Percentiles rank a stretch among this genome's conserved stretches.
phyloP scores from a whole-genome alignment of 1,140 invertebrate genomes.

The Druon quercuslanigerum region DNA sequence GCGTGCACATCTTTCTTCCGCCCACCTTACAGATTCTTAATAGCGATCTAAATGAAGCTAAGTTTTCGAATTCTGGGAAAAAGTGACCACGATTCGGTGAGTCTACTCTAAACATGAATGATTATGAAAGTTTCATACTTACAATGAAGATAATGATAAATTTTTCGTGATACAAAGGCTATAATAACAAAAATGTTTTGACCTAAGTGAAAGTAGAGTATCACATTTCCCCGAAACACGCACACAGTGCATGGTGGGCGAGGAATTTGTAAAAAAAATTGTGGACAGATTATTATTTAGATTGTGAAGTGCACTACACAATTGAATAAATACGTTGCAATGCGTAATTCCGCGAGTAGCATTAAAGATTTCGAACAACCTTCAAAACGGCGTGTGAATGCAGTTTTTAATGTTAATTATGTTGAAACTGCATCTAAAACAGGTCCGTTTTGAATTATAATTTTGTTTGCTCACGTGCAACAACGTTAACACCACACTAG shows the following conservation, averaged over 20 bases:
- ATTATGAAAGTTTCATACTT: neutral
- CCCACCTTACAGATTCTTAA: neutral
- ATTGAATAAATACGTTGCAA: conserved; percentile 1
- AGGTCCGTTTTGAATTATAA: neutral
- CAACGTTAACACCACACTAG: neutral
- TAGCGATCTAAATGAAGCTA: neutral
- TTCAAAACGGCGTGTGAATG: neutral
- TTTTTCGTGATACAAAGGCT: neutral
- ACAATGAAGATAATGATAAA: neutral
- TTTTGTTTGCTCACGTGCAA: conserved; percentile 27
- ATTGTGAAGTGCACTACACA: neutral
- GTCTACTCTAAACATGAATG: neutral
- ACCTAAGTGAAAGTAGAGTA: neutral
- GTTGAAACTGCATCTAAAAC: neutral
- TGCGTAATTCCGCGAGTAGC: neutral
- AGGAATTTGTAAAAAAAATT: neutral
- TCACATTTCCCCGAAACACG: neutral
- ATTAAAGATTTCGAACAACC: neutral
- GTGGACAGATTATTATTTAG: neutral
- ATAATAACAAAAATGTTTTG: neutral
- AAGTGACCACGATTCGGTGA: neutral
- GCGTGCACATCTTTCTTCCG: neutral
- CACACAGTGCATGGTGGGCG: neutral
- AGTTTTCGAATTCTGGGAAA: neutral
- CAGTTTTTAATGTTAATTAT: neutral